phyloP scores from a whole-genome alignment of 2,113 vertebrate species.

The Geococcyx californianus region DNA sequence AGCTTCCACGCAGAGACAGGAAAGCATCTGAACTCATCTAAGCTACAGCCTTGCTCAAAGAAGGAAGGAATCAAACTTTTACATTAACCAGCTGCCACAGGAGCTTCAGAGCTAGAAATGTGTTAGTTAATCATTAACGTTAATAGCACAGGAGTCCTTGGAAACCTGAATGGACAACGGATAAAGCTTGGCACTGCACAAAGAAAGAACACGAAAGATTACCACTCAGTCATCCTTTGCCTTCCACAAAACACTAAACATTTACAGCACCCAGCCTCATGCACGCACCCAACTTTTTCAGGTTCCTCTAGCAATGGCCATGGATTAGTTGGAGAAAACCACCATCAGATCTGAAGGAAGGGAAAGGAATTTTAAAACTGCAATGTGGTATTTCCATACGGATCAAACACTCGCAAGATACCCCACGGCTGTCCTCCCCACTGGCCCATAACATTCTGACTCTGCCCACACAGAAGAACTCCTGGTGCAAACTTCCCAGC shows the following conservation, averaged over 20 bases:
- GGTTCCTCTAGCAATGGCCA: not conserved
- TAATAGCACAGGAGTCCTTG: not conserved
- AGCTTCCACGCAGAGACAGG: not conserved
- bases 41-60: constrained; percentile 8
- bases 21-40: not conserved
- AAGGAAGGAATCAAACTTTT: not conserved
- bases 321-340: not conserved
- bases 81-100: constrained; percentile 23
- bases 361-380: constrained; percentile 21
- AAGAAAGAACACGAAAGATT: not conserved
- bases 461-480: not conserved
- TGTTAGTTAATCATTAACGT: constrained; percentile 8
- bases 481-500: not conserved
- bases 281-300: not conserved
- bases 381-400: constrained; percentile 20
- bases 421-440: not conserved
- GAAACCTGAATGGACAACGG: not conserved
- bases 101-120: not conserved
- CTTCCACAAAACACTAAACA: not conserved
- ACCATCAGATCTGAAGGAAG: not conserved
- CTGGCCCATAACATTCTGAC: not conserved
- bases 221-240: too few relatives aligned
- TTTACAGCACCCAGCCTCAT: not conserved
- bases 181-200: not conserved
- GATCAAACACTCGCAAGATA: not conserved